Percentiles rank a stretch among this genome's conserved stretches.
These are phyloP conservation scores for Vespertilio murinus DNA, from an alignment of 2,797 vertebrate genomes.

Conservation along the genomic window DNA sequence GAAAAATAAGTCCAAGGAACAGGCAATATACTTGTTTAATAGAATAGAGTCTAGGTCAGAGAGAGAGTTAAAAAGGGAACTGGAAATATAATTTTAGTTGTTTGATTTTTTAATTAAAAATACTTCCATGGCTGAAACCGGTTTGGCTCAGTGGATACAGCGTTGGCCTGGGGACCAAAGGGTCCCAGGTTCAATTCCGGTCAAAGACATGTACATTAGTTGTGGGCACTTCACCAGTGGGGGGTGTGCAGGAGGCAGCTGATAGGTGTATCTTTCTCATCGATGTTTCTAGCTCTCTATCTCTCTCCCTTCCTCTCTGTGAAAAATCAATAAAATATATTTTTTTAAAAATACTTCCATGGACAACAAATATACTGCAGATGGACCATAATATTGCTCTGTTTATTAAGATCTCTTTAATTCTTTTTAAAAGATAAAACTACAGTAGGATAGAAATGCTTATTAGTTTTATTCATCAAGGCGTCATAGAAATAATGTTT, in stretches of 20 bases:
- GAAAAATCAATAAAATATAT: too few species aligned
- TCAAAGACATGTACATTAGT: too few species aligned
- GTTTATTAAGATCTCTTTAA: neutral
- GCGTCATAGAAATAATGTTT: neutral
- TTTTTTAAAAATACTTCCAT: constrained; percentile 1
- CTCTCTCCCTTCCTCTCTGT: too few species aligned
- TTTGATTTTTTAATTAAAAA: constrained; percentile 27
- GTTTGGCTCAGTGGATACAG: too few species aligned
- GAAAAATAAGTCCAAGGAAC: neutral
- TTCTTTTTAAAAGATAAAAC: neutral
- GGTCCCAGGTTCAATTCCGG: too few species aligned
- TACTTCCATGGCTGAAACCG: too few species aligned
- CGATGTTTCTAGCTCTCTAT: too few species aligned
- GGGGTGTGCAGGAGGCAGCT: too few species aligned
- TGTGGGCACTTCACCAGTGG: too few species aligned
- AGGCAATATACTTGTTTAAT: constrained; percentile 9
- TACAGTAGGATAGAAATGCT: neutral
- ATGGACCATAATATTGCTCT: neutral
- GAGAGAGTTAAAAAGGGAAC: neutral
- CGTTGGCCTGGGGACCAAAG: too few species aligned
- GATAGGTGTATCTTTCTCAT: too few species aligned
- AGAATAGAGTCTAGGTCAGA: neutral
- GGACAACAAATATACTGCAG: neutral
- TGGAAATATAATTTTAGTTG: neutral
- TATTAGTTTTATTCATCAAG: neutral